Evolutionary conservation across 2,113 vertebrate genomes (phyloP).

Genomic region (Chaetura pelagica): DNA sequence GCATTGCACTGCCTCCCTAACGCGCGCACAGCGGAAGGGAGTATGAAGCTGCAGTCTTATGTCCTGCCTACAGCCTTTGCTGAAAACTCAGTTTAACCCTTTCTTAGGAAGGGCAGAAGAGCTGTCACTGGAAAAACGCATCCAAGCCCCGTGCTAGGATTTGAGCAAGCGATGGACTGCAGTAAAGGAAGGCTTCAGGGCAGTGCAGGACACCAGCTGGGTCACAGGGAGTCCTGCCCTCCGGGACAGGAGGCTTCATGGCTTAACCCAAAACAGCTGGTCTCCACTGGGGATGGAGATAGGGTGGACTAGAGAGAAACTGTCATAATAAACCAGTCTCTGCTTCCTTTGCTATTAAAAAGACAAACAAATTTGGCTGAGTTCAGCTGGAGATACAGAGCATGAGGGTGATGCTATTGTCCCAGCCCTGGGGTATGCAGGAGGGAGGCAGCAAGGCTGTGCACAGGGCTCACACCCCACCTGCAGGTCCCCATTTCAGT

Average conservation of each 20-base stretch:
- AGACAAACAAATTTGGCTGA: not conserved
- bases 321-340: not conserved
- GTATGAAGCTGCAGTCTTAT: slow-evolving; percentile 6
- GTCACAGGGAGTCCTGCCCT: not conserved
- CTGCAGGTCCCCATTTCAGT: not conserved
- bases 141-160: not conserved
- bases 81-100: slow-evolving; percentile 12
- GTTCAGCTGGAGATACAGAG: not conserved
- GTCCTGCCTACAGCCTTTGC: not conserved
- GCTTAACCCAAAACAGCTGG: not conserved
- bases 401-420: fast-evolving
- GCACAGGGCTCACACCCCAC: not conserved
- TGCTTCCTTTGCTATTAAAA: not conserved
- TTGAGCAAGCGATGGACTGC: not conserved
- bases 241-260: not conserved
- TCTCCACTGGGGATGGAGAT: not conserved
- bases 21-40: not conserved
- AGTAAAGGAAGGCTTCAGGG: not conserved
- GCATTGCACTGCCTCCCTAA: not conserved
- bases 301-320: not conserved
- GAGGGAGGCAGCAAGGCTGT: not conserved
- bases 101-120: not conserved
- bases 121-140: fast-evolving
- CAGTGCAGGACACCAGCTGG: not conserved
- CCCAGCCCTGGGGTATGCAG: fast-evolving